Evolutionary conservation across 2,888 invertebrate species (phyloP).

Genomic region (Tipula helvola): DNA sequence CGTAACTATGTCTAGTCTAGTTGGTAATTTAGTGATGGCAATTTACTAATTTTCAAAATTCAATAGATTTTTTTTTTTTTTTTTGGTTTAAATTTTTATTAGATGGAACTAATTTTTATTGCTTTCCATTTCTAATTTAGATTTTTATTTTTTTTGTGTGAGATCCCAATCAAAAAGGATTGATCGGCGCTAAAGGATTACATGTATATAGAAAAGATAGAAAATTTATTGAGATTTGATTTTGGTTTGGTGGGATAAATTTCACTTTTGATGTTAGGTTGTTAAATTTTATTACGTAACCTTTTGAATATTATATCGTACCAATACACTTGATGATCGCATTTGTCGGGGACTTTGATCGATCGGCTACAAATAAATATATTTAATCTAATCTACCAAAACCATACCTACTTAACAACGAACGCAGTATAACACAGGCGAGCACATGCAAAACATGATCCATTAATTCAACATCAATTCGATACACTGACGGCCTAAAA

Average conservation of each 20-base stretch:
- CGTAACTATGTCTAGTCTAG: neutral
- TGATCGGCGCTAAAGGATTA: neutral
- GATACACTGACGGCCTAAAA: neutral
- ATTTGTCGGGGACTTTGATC: neutral
- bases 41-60: neutral
- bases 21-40: neutral
- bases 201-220: neutral
- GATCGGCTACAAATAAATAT: neutral
- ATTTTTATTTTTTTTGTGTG: neutral
- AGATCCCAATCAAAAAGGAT: neutral
- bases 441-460: neutral
- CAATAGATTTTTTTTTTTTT: neutral
- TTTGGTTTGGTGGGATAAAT: neutral
- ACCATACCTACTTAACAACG: neutral
- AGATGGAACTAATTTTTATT: neutral
- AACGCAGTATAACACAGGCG: neutral
- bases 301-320: neutral
- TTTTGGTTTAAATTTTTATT: neutral
- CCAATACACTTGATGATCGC: neutral
- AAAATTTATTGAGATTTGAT: neutral
- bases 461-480: neutral
- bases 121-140: neutral
- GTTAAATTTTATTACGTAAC: neutral
- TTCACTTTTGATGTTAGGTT: neutral
- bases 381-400: neutral